Percentiles rank a stretch among this genome's conserved stretches.
phyloP scores from a whole-genome alignment of 1,140 invertebrate species.

The Drosophila nebulosa region DNA sequence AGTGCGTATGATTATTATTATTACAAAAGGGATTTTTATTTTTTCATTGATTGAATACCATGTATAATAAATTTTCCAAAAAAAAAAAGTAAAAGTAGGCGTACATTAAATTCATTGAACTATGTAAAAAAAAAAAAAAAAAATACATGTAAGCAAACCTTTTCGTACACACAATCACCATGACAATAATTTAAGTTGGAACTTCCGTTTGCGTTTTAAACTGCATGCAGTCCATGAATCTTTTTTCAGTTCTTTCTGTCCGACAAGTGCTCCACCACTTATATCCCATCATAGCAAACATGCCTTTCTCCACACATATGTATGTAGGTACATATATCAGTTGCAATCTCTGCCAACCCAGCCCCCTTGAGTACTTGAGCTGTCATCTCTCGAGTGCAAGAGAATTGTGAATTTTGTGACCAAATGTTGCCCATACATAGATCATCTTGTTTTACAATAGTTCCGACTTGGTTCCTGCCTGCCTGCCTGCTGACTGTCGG shows the following conservation, averaged over 20 bases:
- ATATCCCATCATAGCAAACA: background rate
- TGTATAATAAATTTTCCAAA: background rate
- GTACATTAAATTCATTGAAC: slow-evolving; percentile 27
- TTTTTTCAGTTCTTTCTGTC: too few relatives aligned
- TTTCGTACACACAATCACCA: background rate
- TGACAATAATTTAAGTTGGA: background rate
- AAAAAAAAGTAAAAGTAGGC: background rate
- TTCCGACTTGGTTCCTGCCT: background rate
- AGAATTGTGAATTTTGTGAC: slow-evolving; percentile 2
- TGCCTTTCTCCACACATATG: background rate
- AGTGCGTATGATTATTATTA: slow-evolving; percentile 53
- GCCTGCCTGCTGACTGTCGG: background rate
- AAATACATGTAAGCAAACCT: background rate
- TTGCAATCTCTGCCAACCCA: background rate
- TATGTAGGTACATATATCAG: background rate
- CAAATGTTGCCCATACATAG: slow-evolving; percentile 26
- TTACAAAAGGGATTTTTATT: slow-evolving; percentile 21
- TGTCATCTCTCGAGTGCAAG: background rate
- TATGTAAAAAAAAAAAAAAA: too few relatives aligned
- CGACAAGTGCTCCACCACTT: background rate
- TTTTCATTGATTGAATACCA: background rate
- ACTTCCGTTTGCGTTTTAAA: background rate
- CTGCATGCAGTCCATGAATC: too few relatives aligned
- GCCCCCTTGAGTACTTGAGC: background rate
- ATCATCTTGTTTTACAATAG: slow-evolving; percentile 20